Base-by-base conservation (phyloP, 1,140 invertebrate species). In the Frieseomelitta varia region DNA sequence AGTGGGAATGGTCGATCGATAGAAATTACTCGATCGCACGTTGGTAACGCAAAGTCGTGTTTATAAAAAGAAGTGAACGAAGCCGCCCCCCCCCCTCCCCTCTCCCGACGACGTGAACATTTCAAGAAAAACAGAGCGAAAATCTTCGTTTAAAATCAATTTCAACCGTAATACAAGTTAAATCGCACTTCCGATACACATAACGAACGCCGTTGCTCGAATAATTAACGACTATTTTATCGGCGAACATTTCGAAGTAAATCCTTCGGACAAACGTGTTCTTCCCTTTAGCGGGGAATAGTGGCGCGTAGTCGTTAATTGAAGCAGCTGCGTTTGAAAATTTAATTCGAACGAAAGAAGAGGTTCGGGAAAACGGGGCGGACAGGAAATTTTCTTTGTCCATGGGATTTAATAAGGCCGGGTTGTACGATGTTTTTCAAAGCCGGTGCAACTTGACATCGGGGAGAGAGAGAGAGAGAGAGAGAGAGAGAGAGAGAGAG, bases 201-300 rank as follows among this genome's bases (percentile, higher is more conserved):
- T 39, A 69, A n/a, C 39, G 34, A 71, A 71, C 68, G 39, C 6
- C 39, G 39, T 39, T 39, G 1, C 21, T n/a, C 30, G 68, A 39
- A 71, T 71, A 71, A 71, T 71, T 71, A 71, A 39, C 39, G 24
- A 71, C 68, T 47, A 39, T 39, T 71, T 47, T 71, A 71, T 71
- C 21, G 11, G 11, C n/a, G 72, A 53, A 21, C 12, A 73, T 73
- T 73, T 53, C 19, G n/a, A 73, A 30, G 47, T 27, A 53, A 53
- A 73, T 73, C 47, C 47, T 73, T 73, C 27, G 17, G 19, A 24
- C 27, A 56, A 34, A 56, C 30, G 21, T 34, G 30, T n/a, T 10
- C 53, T 24, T 53, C 10, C 21, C 30, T 75, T 75, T 75, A 51
- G 11, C 67, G 27, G 39, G 8, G 39, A 47, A 47, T 47, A 34